Conservation (phyloP, 1,140 invertebrate genomes). For the Lithobius niger region DNA sequence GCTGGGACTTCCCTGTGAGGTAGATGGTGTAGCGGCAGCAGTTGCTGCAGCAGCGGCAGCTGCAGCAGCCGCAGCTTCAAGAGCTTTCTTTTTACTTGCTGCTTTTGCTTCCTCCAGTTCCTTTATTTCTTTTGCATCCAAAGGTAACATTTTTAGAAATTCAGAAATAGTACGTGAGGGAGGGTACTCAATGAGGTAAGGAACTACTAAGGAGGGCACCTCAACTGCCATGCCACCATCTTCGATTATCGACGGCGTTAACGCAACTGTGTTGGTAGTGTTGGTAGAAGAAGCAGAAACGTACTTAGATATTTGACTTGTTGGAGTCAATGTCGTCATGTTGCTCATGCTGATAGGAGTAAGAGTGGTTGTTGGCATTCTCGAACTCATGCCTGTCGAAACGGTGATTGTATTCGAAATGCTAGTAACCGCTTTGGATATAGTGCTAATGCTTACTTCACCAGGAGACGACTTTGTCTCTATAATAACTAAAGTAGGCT, state of each 20-base stretch:
- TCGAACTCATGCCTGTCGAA: slow-evolving; percentile 47
- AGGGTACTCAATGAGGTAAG: slow-evolving; percentile 82
- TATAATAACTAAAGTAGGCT: slow-evolving; percentile 11
- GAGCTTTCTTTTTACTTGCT: slow-evolving; percentile 10
- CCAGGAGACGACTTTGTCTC: slow-evolving; percentile 6
- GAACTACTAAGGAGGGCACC: slow-evolving; percentile 79
- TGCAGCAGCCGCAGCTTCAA: no score
- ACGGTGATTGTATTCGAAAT: slow-evolving; percentile 31
- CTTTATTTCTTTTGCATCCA: slow-evolving; percentile 23
- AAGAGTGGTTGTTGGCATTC: slow-evolving; percentile 15
- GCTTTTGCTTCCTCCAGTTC: slow-evolving; percentile 25
- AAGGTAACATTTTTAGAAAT: slow-evolving; percentile 30
- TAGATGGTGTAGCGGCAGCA: neutral
- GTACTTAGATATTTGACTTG: slow-evolving; percentile 49
- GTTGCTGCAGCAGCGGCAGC: neutral
- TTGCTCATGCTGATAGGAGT: neutral
- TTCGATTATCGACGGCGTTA: slow-evolving; percentile 47
- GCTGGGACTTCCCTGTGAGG: neutral
- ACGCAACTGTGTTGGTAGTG: no score
- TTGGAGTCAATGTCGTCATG: slow-evolving; percentile 11
- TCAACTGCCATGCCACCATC: slow-evolving; percentile 84
- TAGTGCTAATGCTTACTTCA: neutral
- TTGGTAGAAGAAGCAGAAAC: slow-evolving; percentile 35
- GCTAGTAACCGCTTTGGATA: slow-evolving; percentile 32
- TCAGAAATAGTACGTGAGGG: slow-evolving; percentile 60